Base-by-base conservation (phyloP, 2,888 invertebrate species). In the Anodontia alba region DNA sequence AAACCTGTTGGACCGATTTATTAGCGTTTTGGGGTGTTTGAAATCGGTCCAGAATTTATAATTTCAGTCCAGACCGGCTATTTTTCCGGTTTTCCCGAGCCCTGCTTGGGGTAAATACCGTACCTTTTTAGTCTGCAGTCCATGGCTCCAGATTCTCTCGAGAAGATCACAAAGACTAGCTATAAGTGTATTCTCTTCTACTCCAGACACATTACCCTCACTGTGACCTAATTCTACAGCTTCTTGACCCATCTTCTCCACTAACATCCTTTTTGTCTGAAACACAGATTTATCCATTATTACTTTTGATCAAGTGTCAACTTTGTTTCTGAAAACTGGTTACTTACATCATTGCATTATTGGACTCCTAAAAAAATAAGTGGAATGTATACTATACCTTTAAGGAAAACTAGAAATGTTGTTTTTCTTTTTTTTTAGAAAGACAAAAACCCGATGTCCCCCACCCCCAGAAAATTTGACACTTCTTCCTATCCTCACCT, bases 131-230 rank as follows among this genome's bases (percentile, higher is more conserved):
- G 97, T 97, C 91, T 98, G 98, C 73, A 99, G 95, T 0, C 99
- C 99, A 93, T 99, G 99, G 0, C 98, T 98, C 99, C 99, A 99
- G 36, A 99, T 97, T 88, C 99, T 96, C 95, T 99, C 99, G 69
- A 99, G 95, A 74, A 99, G 96, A 95, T 99, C 99, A 95, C 99
- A 99, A 5, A 99, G 96, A 77, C 98, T 98, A n/a, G 99, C 99
- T 62, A 99, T 99, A 90, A 99, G 96, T 0, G 99, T 99, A 93
- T 98, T 99, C 94, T 99, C 99, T 95, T 99, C 99, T 36, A 96
- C 96, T 92, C 95, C 95, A n/a, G 94, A 98, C 62, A 95, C 93
- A 71, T 94, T 95, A 23, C 94, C 98, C 62, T 97, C 97, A 38
- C 92, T 93, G 54, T 99, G 97, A 20, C 99, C 99, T 83, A 99